phyloP scores from a whole-genome alignment of 1,140 invertebrate species.

The Drosophila lacteicornis region DNA sequence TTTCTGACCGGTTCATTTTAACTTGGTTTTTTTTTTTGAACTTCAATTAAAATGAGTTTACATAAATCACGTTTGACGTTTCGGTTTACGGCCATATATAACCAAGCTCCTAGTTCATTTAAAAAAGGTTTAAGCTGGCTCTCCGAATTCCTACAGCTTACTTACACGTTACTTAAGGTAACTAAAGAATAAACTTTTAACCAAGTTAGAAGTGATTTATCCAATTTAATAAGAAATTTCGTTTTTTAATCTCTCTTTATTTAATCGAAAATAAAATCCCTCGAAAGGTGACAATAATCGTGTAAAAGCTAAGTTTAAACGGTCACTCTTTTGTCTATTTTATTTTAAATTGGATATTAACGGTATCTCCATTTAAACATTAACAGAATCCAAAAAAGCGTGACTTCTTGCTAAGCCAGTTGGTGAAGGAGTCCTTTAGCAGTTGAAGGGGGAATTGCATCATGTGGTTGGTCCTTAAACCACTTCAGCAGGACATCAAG shows the following conservation, averaged over 20 bases:
- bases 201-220: background rate
- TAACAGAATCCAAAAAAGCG: too few species aligned
- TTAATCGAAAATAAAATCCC: background rate
- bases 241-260: background rate
- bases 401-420: too few species aligned
- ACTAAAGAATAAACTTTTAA: too few species aligned
- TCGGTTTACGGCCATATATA: conserved; percentile 12
- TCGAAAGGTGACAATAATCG: too few species aligned
- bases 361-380: too few species aligned
- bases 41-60: conserved; percentile 20
- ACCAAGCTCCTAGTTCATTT: background rate
- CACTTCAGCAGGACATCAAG: background rate
- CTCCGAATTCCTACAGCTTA: background rate
- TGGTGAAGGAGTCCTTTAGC: too few species aligned
- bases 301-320: too few species aligned
- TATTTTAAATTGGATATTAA: too few species aligned
- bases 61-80: conserved; percentile 13
- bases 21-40: background rate
- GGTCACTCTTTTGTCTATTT: too few species aligned
- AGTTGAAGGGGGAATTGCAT: background rate
- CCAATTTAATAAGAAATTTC: too few species aligned
- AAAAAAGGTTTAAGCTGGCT: conserved; percentile 2
- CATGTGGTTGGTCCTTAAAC: background rate
- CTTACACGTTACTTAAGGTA: too few species aligned
- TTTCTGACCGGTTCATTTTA: background rate